A percentile compares a stretch with the other conserved stretches of the same genome.
These are phyloP conservation scores for Mellilla xanthometata DNA, from an alignment of 2,888 invertebrate genomes.

Conservation along the genomic window DNA sequence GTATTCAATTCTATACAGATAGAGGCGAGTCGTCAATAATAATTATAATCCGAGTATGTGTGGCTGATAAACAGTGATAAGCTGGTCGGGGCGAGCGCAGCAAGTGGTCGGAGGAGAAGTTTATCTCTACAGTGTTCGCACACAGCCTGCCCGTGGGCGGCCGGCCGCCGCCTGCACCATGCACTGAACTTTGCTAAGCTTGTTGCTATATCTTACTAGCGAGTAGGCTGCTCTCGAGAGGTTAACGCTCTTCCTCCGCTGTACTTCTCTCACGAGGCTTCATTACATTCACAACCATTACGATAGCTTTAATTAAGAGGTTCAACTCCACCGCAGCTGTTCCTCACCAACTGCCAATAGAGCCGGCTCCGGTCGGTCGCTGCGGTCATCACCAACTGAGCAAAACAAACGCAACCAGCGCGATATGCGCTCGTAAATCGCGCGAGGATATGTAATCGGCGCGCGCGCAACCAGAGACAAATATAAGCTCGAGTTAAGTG, in stretches of 20 bases:
- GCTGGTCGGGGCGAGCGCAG: too few relatives aligned
- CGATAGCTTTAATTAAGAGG: slow-evolving; percentile 7
- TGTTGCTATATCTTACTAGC: slow-evolving; percentile 23
- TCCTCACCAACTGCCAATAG: slow-evolving; percentile 20
- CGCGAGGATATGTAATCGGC: slow-evolving; percentile 30
- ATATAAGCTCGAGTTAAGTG: slow-evolving; percentile 54
- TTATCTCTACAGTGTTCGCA: too few relatives aligned
- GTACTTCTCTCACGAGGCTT: background rate
- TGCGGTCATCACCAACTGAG: slow-evolving; percentile 16
- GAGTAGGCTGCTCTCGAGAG: slow-evolving; percentile 16
- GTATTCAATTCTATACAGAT: too few relatives aligned
- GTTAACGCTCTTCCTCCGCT: slow-evolving; percentile 2
- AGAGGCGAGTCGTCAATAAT: too few relatives aligned
- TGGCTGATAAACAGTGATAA: too few relatives aligned
- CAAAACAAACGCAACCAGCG: slow-evolving; percentile 16
- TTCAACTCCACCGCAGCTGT: slow-evolving; percentile 22
- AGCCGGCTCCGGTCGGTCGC: slow-evolving; percentile 12
- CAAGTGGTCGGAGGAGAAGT: too few relatives aligned
- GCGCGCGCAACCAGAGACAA: slow-evolving; percentile 36
- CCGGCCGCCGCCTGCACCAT: slow-evolving; percentile 18
- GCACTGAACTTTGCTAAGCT: slow-evolving; percentile 31
- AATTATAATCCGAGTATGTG: too few relatives aligned
- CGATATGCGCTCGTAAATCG: slow-evolving; percentile 18
- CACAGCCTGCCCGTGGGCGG: slow-evolving; percentile 44
- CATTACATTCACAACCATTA: slow-evolving; percentile 8